Conservation (phyloP, 2,888 invertebrate species). For the Deilephila porcellus region DNA sequence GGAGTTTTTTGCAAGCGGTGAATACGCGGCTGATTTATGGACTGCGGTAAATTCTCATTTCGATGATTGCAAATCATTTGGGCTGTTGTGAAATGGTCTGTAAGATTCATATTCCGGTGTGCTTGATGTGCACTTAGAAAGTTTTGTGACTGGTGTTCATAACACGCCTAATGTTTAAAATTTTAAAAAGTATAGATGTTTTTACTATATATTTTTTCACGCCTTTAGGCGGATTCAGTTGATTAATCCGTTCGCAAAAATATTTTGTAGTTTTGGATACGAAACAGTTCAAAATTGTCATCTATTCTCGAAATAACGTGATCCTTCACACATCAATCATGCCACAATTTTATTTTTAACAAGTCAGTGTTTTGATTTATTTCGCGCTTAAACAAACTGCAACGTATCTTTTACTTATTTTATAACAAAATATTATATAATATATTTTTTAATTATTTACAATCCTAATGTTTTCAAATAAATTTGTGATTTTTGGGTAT, state of each 20-base stretch:
- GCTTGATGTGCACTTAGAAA: not conserved
- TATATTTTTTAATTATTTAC: not conserved
- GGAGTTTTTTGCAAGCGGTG: conserved; percentile 1
- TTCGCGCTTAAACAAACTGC: not conserved
- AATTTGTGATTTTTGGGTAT: too few species aligned
- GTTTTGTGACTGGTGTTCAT: not conserved
- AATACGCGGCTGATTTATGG: conserved; percentile 24
- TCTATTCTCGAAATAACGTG: not conserved
- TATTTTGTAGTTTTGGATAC: not conserved
- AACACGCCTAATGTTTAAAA: too few species aligned
- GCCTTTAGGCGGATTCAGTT: too few species aligned
- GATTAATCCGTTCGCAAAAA: too few species aligned
- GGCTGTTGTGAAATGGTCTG: not conserved
- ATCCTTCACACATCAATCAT: not conserved
- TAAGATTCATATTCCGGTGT: not conserved
- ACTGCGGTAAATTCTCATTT: not conserved
- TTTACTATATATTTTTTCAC: too few species aligned
- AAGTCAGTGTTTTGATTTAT: not conserved
- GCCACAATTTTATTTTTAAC: not conserved
- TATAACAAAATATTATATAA: not conserved
- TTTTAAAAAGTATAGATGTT: too few species aligned
- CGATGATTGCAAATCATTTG: conserved; percentile 7
- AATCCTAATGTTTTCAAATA: not conserved
- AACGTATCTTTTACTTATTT: not conserved
- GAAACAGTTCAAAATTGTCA: not conserved